A percentile compares a stretch with the other conserved stretches of the same genome.
Evolutionary conservation across 2,113 vertebrate genomes (phyloP).

Genomic region (Brachypodius melanocephalos): DNA sequence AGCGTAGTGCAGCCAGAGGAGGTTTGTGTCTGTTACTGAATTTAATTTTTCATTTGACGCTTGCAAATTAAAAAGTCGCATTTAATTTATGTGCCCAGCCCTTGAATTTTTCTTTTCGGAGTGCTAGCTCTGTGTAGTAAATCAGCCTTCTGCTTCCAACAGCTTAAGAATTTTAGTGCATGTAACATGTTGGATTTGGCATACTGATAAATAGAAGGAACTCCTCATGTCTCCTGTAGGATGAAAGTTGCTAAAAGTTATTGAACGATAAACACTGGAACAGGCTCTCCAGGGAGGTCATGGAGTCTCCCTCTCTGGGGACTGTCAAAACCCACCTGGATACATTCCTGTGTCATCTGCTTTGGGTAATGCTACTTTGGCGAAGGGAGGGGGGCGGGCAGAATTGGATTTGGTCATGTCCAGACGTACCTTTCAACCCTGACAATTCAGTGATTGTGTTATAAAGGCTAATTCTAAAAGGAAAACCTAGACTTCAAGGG

Average conservation of each 20-base stretch:
- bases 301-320: background rate
- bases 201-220: background rate
- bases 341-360: background rate
- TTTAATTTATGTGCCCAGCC: background rate
- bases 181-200: fast-evolving
- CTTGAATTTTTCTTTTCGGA: background rate
- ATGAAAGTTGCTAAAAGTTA: background rate
- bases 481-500: background rate
- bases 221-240: background rate
- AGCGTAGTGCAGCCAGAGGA: background rate
- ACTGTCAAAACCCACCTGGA: background rate
- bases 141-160: background rate
- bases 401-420: background rate
- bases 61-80: background rate
- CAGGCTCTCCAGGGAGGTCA: background rate
- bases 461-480: background rate
- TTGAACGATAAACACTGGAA: background rate
- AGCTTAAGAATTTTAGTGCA: background rate
- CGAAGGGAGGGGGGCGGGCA: fast-evolving
- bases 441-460: background rate
- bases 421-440: background rate
- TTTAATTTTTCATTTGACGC: background rate
- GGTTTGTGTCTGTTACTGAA: background rate
- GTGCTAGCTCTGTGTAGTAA: background rate
- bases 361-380: background rate